These are phyloP conservation scores for Schizopygopsis malacanthus DNA, from an alignment of 2,797 vertebrate species.

Conservation along the genomic window DNA sequence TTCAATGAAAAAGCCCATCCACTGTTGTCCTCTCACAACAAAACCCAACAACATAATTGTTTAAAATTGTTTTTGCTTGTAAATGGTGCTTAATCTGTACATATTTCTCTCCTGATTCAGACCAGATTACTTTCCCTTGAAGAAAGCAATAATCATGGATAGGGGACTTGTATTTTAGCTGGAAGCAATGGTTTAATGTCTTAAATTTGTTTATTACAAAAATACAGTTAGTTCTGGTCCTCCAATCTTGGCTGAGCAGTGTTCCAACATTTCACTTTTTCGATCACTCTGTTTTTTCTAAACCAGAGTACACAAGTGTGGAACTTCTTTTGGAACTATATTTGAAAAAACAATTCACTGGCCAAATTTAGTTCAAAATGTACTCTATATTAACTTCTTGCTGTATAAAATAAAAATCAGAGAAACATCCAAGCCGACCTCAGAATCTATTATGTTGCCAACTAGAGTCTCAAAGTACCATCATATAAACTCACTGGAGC, in stretches of 20 bases:
- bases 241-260: not conserved
- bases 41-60: not conserved
- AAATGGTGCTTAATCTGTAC: not conserved
- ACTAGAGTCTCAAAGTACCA: not conserved
- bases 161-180: not conserved
- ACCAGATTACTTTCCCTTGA: not conserved
- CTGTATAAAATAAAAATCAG: not conserved
- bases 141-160: not conserved
- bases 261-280: conserved; percentile 4
- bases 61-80: not conserved
- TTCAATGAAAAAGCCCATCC: not conserved
- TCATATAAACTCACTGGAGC: conserved; percentile 10
- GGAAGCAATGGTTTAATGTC: not conserved
- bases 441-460: not conserved
- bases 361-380: not conserved
- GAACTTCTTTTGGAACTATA: not conserved
- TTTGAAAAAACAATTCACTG: not conserved
- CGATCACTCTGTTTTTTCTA: not conserved
- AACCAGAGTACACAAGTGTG: not conserved
- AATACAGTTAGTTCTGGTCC: not conserved
- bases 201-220: not conserved
- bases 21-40: not conserved
- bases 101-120: not conserved
- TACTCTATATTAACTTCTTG: not conserved
- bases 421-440: not conserved